Evolutionary conservation across 2,113 vertebrate species (phyloP).

Genomic region (Odocoileus virginianus): DNA sequence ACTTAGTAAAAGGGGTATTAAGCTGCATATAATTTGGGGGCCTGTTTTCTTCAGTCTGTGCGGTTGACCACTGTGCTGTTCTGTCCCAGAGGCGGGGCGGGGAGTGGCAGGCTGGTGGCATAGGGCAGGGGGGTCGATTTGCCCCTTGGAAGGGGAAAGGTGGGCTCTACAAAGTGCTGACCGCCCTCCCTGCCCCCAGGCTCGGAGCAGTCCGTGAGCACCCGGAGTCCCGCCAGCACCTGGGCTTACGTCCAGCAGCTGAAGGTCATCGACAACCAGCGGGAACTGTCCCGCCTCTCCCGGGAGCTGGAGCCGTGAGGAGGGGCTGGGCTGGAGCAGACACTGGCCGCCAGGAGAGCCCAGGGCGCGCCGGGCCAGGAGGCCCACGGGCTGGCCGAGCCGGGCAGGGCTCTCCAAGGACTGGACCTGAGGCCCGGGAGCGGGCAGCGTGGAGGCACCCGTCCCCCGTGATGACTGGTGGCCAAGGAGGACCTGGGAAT

Average conservation of each 20-base stretch:
- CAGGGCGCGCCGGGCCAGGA: background rate
- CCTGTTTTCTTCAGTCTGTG: background rate
- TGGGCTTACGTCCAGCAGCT: conserved; percentile 91
- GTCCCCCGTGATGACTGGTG: conserved; percentile 9
- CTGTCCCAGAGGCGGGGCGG: background rate
- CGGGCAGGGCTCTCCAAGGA: conserved; percentile 55
- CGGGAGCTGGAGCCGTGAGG: conserved; percentile 84
- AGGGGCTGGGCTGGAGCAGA: conserved; percentile 19
- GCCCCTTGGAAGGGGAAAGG: background rate
- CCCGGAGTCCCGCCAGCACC: conserved; percentile 82
- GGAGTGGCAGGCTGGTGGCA: background rate
- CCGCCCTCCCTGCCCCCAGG: conserved; percentile 70
- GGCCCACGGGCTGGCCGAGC: conserved; percentile 27
- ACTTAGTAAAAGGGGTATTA: background rate
- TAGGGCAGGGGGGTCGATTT: background rate
- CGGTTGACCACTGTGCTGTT: accelerated
- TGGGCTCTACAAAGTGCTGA: background rate
- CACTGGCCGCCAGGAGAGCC: conserved; percentile 4
- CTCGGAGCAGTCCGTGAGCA: conserved; percentile 87
- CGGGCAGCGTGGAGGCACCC: background rate
- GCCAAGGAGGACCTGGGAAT: conserved; percentile 8
- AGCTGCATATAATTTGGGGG: background rate
- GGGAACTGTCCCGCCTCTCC: conserved; percentile 90
- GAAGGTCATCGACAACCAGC: conserved; percentile 93
- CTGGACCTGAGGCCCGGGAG: conserved; percentile 41